A percentile compares a stretch with the other conserved stretches of the same genome.
Evolutionary conservation across 2,113 vertebrate genomes (phyloP).

Genomic region (Anarhynchus alexandrinus): DNA sequence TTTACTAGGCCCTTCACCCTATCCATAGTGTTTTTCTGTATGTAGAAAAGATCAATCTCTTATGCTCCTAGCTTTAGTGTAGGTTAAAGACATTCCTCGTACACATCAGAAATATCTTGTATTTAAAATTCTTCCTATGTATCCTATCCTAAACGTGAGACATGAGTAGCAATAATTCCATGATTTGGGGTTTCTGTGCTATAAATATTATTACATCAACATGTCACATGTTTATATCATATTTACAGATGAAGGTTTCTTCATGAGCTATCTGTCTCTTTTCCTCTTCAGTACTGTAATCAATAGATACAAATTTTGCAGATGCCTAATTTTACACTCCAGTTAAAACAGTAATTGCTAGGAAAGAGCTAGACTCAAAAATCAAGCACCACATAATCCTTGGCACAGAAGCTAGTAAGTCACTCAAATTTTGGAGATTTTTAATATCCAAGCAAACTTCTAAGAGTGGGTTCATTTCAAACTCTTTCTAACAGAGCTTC

Average conservation of each 20-base stretch:
- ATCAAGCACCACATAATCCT: neutral
- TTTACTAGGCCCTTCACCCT: no score
- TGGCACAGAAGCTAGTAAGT: neutral
- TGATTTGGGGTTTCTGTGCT: neutral
- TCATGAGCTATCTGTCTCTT: neutral
- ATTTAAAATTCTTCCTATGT: neutral
- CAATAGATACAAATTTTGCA: neutral
- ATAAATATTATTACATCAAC: neutral
- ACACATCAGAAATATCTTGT: neutral
- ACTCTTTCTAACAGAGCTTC: neutral
- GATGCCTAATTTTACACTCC: conserved; percentile 12
- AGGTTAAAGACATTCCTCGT: neutral
- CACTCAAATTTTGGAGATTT: neutral
- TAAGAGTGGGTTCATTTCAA: neutral
- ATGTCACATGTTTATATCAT: neutral
- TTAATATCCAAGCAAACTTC: neutral
- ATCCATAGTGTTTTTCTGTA: neutral
- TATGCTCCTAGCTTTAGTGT: neutral
- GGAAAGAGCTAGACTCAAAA: neutral
- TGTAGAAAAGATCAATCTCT: neutral
- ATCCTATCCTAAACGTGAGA: neutral
- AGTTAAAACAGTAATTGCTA: conserved; percentile 29
- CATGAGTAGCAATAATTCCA: neutral
- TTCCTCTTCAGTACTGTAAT: neutral
- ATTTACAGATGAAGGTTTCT: neutral